Evolutionary conservation across 2,888 invertebrate genomes (phyloP), one percentile per base, ranked within the genome.

Genomic region (Limnephilus rhombicus): DNA sequence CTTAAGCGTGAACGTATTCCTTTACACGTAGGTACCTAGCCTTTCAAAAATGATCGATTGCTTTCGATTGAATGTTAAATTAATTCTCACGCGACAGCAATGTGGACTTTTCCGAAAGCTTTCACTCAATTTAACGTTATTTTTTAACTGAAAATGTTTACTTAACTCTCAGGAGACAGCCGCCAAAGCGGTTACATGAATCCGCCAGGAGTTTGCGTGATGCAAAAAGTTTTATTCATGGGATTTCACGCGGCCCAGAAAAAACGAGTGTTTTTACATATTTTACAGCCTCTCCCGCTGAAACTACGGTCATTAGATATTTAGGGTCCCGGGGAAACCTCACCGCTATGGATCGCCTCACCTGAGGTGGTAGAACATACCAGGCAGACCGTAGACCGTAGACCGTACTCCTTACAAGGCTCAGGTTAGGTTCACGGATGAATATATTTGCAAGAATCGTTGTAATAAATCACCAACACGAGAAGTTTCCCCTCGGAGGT

Each of bases 391-490:
- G 68, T 68, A 53, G 68, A 68, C 18, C 24, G 68, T 68, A 68
- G 24, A 68, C 18, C n/a, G 24, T 68, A 68, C 68, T 68, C 5
- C 24, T 18, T 68, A 68, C 24, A 68, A n/a, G 24, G 1, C 7
- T 68, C 68, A 68, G 83, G 45, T 24, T 45, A 24, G 86, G 45
- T 86, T 86, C 29, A n/a, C 41, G 86, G n/a, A 86, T 86, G 86
- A 86, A 86, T 86, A 86, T 45, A 86, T 45, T 86, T 45, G n/a
- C 3, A 45, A 29, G 86, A 86, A 86, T 45, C 86, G 37, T 29
- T 45, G 24, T 45, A 24, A 86, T 86, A 86, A 86, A 86, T 86
- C 86, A 45, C 45, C 86, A 29, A 86, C 86, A 24, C 13, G 86
- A 29, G 45, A 45, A 86, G 24, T 45, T 45, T n/a, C 3, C n/a